Conservation (phyloP, 2,888 invertebrate species). For the Stenodera caucasica region DNA sequence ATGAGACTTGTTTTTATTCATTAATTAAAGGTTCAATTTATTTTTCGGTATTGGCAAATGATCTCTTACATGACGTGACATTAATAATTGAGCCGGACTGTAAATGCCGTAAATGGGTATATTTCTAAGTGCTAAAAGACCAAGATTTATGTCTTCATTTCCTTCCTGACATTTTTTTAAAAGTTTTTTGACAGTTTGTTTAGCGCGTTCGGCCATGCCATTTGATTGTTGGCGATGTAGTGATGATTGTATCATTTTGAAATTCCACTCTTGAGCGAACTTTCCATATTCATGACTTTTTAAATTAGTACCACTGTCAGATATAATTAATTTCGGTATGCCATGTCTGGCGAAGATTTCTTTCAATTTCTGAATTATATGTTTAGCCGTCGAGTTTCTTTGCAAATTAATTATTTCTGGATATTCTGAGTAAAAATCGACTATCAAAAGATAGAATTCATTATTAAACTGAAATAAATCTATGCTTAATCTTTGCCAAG, state of each 20-base stretch:
- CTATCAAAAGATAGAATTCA: no score
- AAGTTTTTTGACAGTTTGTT: conserved; percentile 17
- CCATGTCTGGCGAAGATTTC: conserved; percentile 34
- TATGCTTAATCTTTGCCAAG: no score
- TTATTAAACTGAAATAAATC: no score
- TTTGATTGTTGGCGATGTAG: conserved; percentile 13
- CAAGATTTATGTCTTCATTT: conserved; percentile 1
- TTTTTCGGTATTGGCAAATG: not conserved
- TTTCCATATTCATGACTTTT: conserved; percentile 12
- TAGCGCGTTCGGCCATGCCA: conserved; percentile 7
- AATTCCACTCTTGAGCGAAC: conserved; percentile 14
- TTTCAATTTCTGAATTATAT: conserved; percentile 32
- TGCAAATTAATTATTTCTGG: conserved; percentile 32
- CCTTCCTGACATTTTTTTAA: conserved; percentile 13
- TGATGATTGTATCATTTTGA: conserved; percentile 10
- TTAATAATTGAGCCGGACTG: not conserved
- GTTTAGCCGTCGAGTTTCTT: conserved; percentile 24
- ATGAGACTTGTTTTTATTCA: no score
- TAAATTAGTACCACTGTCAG: not conserved
- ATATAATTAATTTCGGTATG: no score
- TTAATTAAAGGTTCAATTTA: no score
- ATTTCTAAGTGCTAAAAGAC: not conserved
- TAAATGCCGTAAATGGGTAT: not conserved
- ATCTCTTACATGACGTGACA: not conserved
- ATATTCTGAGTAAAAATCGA: conserved; percentile 37